Percentiles rank a stretch among this genome's conserved stretches.
Evolutionary conservation across 2,797 vertebrate species (phyloP).

Genomic region (Anguilla anguilla): DNA sequence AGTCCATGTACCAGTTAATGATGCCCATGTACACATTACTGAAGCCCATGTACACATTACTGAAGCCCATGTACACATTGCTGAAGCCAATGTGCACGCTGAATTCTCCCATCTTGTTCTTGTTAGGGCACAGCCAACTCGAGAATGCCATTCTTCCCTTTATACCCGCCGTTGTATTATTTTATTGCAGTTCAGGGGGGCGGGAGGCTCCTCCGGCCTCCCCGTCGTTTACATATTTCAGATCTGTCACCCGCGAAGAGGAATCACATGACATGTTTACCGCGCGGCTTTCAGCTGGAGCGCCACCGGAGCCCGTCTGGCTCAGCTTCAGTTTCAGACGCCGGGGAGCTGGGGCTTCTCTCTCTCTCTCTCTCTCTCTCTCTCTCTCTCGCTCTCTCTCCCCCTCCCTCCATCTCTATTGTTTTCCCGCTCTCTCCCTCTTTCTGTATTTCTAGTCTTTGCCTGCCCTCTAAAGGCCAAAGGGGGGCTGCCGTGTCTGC

Average conservation of each 20-base stretch:
- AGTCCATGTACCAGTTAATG: neutral
- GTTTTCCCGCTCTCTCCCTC: conserved; percentile 75
- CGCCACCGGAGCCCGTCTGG: conserved; percentile 69
- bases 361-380: conserved; percentile 58
- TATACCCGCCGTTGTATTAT: conserved; percentile 7
- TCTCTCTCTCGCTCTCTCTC: conserved; percentile 69
- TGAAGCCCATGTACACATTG: neutral
- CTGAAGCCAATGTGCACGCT: neutral
- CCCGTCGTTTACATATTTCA: conserved; percentile 14
- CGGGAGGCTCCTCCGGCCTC: neutral
- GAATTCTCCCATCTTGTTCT: no score
- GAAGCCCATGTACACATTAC: neutral
- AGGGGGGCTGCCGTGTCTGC: conserved; percentile 62
- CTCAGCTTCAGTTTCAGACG: conserved; percentile 62
- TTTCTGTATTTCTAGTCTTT: conserved; percentile 85
- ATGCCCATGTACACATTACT: neutral
- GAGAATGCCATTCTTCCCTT: no score
- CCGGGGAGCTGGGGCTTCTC: conserved; percentile 53
- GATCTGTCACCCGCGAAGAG: conserved; percentile 17
- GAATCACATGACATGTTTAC: conserved; percentile 59
- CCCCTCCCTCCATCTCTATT: conserved; percentile 48
- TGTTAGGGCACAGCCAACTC: no score
- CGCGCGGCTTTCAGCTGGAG: conserved; percentile 58
- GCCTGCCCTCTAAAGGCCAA: conserved; percentile 98
- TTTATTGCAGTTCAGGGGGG: conserved; percentile 15